Evolutionary conservation across 2,113 vertebrate species (phyloP), one percentile per base, ranked within the genome.

Genomic region (Dasyprocta punctata): DNA sequence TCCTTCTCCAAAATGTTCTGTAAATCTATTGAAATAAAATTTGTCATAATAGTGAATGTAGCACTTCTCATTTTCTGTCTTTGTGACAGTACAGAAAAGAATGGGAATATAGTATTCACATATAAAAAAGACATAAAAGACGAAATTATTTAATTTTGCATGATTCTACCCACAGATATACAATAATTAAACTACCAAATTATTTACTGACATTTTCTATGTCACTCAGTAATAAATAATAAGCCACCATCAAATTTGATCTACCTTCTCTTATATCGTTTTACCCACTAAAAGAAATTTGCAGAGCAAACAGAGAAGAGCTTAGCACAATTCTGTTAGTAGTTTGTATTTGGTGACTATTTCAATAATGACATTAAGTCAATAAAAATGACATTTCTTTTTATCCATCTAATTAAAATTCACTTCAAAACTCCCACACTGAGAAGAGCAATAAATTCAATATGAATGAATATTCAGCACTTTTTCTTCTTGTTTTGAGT

Each of bases 101-200:
- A 90, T 54, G 12, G 1, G 5, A 28, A 86, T 49, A 19, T 2
- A 2, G 44, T 61, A 90, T 49, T 92, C 30, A 77, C 52, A 17
- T 5, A 69, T 90, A 63, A 97, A 84, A 73, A 65, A 73, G 26
- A 77, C 36, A 14, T 90, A 92, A 95, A 92, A 90, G n/a, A 58
- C 11, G 13, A 81, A 81, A 22, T 95, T 82, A 90, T 44, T 88
- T 56, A 94, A 65, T 49, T 60, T 92, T 22, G 11, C 14, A 26
- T 54, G 26, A 89, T 93, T 69, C 49, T 92, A 38, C 20, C 54
- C 19, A 17, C n/a, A 65, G 12, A 20, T 88, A 14, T 47, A 9
- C 77, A 82, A 67, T 85, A 91, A 78, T 3, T 85, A n/a, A 96
- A 60, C 47, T 63, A 90, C 12, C 75, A 84, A 89, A 87, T 47